Percentiles rank a stretch among this genome's conserved stretches.
Evolutionary conservation across 2,888 invertebrate species (phyloP).

Genomic region (Pristionchus japonicus): DNA sequence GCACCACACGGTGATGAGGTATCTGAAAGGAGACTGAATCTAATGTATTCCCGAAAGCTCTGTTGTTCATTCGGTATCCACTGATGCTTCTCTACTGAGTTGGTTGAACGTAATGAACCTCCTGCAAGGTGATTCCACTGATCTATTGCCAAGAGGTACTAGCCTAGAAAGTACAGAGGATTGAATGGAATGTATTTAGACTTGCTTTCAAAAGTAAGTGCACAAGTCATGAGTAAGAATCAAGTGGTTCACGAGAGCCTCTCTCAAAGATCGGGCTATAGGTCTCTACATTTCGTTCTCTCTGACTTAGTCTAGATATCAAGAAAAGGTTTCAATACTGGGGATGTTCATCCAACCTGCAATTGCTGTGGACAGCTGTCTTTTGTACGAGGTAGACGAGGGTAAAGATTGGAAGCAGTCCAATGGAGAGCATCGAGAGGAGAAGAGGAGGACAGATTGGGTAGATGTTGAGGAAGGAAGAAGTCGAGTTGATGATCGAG

Average conservation of each 20-base stretch:
- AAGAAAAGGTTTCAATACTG: background rate
- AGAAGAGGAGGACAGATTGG: conserved; percentile 2
- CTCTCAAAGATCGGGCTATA: too few species aligned
- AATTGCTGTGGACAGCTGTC: conserved; percentile 15
- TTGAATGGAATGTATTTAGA: background rate
- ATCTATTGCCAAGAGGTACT: background rate
- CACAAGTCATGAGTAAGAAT: too few species aligned
- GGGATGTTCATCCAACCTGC: background rate
- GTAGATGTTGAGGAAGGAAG: background rate
- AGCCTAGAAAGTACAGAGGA: background rate
- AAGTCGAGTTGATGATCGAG: background rate
- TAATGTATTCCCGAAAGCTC: background rate
- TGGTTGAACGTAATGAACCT: too few species aligned
- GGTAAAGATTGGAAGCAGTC: background rate
- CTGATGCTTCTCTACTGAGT: too few species aligned
- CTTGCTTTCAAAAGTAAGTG: background rate
- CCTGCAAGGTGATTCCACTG: background rate
- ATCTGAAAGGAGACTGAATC: background rate
- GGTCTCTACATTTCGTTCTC: too few species aligned
- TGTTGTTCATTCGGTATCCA: background rate
- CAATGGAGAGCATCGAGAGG: background rate
- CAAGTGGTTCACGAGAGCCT: too few species aligned
- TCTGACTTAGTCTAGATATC: background rate
- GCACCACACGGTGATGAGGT: background rate
- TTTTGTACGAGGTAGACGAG: background rate